Conservation (phyloP, 2,113 vertebrate species). For the Lethenteron reissneri region DNA sequence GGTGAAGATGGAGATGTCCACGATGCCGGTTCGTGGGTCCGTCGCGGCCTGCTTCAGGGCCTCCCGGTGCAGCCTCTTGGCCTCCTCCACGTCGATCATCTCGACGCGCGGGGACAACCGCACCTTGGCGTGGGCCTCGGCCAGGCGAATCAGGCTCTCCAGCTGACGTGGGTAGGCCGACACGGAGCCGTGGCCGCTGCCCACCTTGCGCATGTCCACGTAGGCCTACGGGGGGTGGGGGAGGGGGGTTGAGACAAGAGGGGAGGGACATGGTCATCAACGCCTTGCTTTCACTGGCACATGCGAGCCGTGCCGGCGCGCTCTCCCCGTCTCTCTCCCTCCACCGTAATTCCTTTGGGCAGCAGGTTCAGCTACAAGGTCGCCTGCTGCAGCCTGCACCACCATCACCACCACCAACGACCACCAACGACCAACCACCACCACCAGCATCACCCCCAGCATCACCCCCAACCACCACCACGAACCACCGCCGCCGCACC, state of each 20-base stretch:
- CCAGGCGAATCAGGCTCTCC: conserved; percentile 71
- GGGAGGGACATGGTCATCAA: no score
- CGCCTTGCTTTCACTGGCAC: no score
- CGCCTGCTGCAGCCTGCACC: no score
- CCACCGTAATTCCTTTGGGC: no score
- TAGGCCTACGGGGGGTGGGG: conserved; percentile 60
- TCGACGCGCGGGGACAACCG: conserved; percentile 82
- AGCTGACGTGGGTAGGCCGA: conserved; percentile 83
- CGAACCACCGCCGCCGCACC: no score
- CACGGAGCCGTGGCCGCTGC: conserved; percentile 86
- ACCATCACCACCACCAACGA: no score
- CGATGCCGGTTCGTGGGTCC: conserved; percentile 76
- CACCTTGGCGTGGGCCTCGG: conserved; percentile 78
- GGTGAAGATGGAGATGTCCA: conserved; percentile 89
- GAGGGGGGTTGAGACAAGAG: background rate
- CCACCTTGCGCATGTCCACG: conserved; percentile 91
- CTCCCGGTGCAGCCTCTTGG: conserved; percentile 78
- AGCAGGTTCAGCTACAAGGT: no score
- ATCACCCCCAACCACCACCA: no score
- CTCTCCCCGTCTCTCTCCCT: no score
- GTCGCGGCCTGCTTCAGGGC: conserved; percentile 95
- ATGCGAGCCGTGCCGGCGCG: no score
- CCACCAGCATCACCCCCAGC: no score
- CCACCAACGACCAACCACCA: no score
- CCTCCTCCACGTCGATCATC: conserved; percentile 76